Evolutionary conservation across 2,113 vertebrate species (phyloP).

Genomic region (Podarcis muralis): DNA sequence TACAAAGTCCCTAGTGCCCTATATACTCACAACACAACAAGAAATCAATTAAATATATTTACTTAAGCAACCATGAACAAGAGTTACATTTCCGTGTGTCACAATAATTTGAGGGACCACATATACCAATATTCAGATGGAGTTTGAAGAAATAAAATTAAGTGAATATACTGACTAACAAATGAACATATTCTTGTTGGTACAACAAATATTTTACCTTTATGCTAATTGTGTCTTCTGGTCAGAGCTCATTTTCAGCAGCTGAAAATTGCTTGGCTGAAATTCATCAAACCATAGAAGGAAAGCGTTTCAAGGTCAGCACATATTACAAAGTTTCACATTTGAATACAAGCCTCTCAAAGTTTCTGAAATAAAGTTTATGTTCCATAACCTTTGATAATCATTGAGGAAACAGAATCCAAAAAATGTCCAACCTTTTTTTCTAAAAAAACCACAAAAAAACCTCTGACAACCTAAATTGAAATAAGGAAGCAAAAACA

Average conservation of each 20-base stretch:
- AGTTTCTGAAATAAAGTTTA: neutral
- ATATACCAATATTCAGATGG: neutral
- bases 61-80: neutral
- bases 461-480: neutral
- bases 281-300: neutral
- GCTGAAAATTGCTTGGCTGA: neutral
- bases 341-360: neutral
- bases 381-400: neutral
- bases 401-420: neutral
- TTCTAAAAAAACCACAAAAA: neutral
- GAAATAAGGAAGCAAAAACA: neutral
- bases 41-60: constrained; percentile 6
- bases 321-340: neutral
- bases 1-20: neutral
- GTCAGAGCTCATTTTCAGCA: neutral
- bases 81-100: neutral
- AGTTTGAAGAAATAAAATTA: neutral
- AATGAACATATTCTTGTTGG: constrained; percentile 9
- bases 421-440: neutral
- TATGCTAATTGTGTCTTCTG: neutral
- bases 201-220: constrained; percentile 18
- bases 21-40: neutral
- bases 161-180: neutral
- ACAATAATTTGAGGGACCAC: constrained; percentile 4
- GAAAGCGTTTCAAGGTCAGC: constrained; percentile 1